Evolutionary conservation across 2,113 vertebrate species (phyloP), one percentile per base, ranked within the genome.

Genomic region (Cairina moschata): DNA sequence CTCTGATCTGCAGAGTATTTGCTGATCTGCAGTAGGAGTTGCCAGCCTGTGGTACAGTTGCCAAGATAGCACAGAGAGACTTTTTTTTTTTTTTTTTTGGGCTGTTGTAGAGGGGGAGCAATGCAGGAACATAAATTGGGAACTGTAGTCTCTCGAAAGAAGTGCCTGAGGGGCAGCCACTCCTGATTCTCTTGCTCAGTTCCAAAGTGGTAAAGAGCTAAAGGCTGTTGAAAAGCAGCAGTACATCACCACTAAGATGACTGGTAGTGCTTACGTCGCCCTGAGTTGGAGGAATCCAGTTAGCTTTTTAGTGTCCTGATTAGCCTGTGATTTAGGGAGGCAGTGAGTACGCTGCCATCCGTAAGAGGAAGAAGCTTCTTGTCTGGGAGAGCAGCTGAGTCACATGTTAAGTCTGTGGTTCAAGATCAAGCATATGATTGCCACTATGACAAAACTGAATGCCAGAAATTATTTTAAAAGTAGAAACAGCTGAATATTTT

Each of bases 1-100:
- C 72, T 79, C 38, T 88, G 82, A 77, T 78, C 74, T 90, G 67
- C 1, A 21, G 79, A 77, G 68, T 89, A 86, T 95, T 96, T 92
- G 66, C 86, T 89, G 88, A 87, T 91, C 52, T 82, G 69, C 69
- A 9, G 68, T 78, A 76, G 69, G 77, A 88, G 20, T 78, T 92
- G 80, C 71, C 88, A 91, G 76, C 58, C 56, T 65, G 7, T 38
- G 52, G 17, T 77, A 36, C 2, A 31, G 72, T 54, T 96, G 92
- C 92, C 96, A 94, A 80, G 68, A 81, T 84, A 91, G 80, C 86
- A 55, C 31, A 81, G 72, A 67, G 31, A 66, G 21, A 75, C 80
- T 3, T 60, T 78, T 36, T 22, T 42, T 72, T 50, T n/a, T 54
- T 52, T 40, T 40, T n/a, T 90, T 83, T 46, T 1, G 32, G 22